Base-by-base conservation (phyloP, 2,888 invertebrate species). In the Amphipyra tragopoginis region DNA sequence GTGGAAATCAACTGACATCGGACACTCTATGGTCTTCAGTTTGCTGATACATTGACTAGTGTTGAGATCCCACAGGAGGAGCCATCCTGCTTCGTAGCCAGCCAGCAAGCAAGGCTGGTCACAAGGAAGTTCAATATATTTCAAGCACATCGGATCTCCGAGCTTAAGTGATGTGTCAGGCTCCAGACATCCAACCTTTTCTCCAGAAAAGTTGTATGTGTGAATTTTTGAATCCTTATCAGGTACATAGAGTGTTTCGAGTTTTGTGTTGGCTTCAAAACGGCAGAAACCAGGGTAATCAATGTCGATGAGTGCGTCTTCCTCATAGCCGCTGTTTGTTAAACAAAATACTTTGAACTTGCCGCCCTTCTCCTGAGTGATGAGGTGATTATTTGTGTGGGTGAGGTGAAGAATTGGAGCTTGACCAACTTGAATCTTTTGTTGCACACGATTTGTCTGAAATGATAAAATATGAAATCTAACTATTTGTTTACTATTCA, bases 331-430 rank as follows among this genome's bases (percentile, higher is more conserved):
- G 6, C 93, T 90, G 78, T 96, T 96, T 63, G 95, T 93, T 74
- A 95, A 93, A 73, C 95, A 92, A 96, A 97, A 97, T 70, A 96
- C 90, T 89, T 97, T 97, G 44, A 96, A 95, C 52, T 93, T 90
- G 68, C 97, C 97, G 65, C 96, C 96, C 88, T 97, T 97, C 86
- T 97, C 97, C 90, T 97, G 97, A 8, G 97, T 96, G 74, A 97
- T 94, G 71, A 97, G 94, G 72, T 96, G 94, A 70, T 95, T 95
- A 57, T 93, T 93, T 4, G 96, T 95, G 81, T 96, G 96, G 79
- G 96, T 95, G 72, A 97, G 90, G 67, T 96, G 95, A 81, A 96
- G 95, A 75, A 97, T 96, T 48, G 96, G 95, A 85, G 96, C 95
- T 83, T 95, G 93, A 81, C 97, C 96, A 86, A 96, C 95, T 82